Evolutionary conservation across 2,888 invertebrate genomes (phyloP).

Genomic region (Agrilus mali): DNA sequence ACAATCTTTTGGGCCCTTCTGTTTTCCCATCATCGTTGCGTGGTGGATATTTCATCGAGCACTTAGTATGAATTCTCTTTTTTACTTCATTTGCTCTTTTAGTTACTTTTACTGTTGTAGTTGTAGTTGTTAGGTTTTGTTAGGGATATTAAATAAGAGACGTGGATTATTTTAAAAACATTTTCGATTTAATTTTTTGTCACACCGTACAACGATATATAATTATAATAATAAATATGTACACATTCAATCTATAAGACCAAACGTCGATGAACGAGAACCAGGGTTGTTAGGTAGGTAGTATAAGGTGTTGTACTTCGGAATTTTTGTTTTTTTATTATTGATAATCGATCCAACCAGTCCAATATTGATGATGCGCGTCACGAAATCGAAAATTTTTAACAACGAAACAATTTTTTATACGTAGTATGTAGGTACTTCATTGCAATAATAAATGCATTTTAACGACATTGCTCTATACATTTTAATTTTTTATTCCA

Average conservation of each 20-base stretch:
- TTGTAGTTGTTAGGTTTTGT: no score
- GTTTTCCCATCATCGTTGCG: no score
- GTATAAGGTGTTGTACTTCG: constrained; percentile 2
- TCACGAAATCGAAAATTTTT: constrained; percentile 25
- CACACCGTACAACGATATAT: constrained; percentile 37
- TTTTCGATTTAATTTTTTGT: constrained; percentile 32
- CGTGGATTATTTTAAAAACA: constrained; percentile 28
- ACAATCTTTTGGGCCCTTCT: no score
- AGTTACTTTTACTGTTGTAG: no score
- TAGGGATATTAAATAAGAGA: constrained; percentile 9
- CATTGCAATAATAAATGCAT: no score
- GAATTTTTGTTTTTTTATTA: background rate
- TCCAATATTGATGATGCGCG: constrained; percentile 22
- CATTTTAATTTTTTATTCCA: no score
- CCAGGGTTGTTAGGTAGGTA: constrained; percentile 10
- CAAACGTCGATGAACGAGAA: constrained; percentile 20
- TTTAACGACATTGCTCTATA: no score
- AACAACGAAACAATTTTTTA: constrained; percentile 23
- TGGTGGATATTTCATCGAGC: no score
- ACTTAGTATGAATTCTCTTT: no score
- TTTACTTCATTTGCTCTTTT: no score
- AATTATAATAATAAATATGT: constrained; percentile 35
- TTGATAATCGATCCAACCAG: constrained; percentile 12
- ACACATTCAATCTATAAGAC: constrained; percentile 25
- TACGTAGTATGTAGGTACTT: constrained; percentile 4